A percentile compares a stretch with the other conserved stretches of the same genome.
Conservation (phyloP, 1,140 invertebrate species). For the Ceratosolen solmsi region DNA sequence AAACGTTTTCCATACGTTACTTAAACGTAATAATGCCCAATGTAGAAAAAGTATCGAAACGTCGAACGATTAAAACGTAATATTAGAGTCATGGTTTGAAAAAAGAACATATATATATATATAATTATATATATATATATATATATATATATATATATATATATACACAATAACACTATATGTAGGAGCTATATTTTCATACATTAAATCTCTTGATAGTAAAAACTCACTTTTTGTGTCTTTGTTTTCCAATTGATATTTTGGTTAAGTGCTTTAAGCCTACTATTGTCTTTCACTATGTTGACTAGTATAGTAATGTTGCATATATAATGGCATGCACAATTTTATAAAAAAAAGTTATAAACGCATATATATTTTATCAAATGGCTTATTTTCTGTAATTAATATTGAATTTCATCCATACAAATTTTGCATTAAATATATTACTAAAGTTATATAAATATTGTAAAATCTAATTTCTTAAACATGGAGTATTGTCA, state of each 20-base stretch:
- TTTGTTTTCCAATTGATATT: slow-evolving; percentile 34
- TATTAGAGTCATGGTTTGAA: slow-evolving; percentile 31
- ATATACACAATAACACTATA: slow-evolving; percentile 28
- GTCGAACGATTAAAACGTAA: slow-evolving; percentile 32
- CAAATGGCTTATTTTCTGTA: slow-evolving; percentile 38
- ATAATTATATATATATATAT: neutral
- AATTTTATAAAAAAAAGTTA: slow-evolving; percentile 41
- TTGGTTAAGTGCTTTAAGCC: slow-evolving; percentile 41
- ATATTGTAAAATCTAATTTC: slow-evolving; percentile 41
- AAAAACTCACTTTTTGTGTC: slow-evolving; percentile 29
- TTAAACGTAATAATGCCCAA: slow-evolving; percentile 38
- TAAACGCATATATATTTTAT: slow-evolving; percentile 37
- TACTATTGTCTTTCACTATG: slow-evolving; percentile 49
- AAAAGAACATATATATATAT: slow-evolving; percentile 32
- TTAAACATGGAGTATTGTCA: slow-evolving; percentile 44
- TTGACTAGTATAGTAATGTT: slow-evolving; percentile 48
- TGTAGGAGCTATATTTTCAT: slow-evolving; percentile 41
- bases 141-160: slow-evolving; percentile 35
- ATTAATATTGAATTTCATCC: slow-evolving; percentile 44
- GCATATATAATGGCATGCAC: slow-evolving; percentile 42
- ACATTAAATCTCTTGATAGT: slow-evolving; percentile 41
- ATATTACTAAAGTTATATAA: slow-evolving; percentile 44
- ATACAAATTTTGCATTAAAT: slow-evolving; percentile 38
- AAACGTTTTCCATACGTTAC: slow-evolving; percentile 24
- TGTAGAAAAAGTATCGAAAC: slow-evolving; percentile 20